Percentiles rank a stretch among this genome's conserved stretches.
Evolutionary conservation across 1,140 invertebrate species (phyloP).

Genomic region (Harlomillsia oculata): DNA sequence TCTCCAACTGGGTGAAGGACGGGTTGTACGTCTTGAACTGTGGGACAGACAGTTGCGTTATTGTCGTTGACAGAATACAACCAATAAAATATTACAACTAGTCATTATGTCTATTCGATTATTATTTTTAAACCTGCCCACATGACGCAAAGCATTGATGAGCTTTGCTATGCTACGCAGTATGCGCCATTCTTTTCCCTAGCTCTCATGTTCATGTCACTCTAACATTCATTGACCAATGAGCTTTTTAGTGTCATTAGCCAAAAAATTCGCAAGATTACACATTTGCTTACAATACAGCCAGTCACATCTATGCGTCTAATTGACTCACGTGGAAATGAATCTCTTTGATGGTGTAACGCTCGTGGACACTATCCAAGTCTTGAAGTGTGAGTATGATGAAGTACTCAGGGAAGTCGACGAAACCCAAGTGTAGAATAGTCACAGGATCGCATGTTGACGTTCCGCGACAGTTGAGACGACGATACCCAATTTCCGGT

Average conservation of each 20-base stretch:
- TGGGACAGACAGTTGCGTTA: slow-evolving; percentile 42
- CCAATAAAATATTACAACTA: slow-evolving; percentile 3
- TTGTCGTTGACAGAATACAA: neutral
- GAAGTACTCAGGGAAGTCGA: slow-evolving; percentile 79
- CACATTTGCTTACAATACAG: no score
- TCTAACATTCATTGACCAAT: no score
- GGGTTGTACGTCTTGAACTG: slow-evolving; percentile 95
- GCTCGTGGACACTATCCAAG: slow-evolving; percentile 68
- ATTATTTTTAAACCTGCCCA: no score
- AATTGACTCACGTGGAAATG: slow-evolving; percentile 80
- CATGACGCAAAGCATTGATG: no score
- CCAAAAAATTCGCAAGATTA: no score
- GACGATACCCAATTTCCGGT: slow-evolving; percentile 48
- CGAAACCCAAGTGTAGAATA: slow-evolving; percentile 76
- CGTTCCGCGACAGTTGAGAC: slow-evolving; percentile 64
- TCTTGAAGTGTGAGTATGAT: slow-evolving; percentile 75
- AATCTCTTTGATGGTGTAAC: slow-evolving; percentile 72
- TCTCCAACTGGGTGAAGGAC: slow-evolving; percentile 89
- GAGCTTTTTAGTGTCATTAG: no score
- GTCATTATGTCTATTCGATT: no score
- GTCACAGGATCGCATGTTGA: slow-evolving; percentile 76
- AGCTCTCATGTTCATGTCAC: no score
- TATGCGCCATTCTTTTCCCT: no score
- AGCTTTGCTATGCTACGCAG: no score
- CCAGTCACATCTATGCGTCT: no score